phyloP scores from a whole-genome alignment of 1,140 invertebrate genomes.

The Drosophila grimshawi region DNA sequence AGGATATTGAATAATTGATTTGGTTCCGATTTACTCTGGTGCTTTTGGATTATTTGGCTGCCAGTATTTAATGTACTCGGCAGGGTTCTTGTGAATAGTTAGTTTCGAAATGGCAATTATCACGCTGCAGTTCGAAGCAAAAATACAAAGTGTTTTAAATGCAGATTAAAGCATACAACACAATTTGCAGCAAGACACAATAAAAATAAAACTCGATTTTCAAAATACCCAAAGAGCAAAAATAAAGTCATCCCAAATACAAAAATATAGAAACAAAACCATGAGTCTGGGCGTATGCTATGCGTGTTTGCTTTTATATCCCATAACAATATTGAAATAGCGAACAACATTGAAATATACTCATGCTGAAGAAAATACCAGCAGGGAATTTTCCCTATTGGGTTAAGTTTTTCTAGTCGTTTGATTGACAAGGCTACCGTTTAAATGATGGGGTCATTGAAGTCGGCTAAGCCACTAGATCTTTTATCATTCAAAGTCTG shows the following conservation, averaged over 20 bases:
- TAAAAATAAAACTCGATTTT: neutral
- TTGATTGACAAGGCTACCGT: too few species aligned
- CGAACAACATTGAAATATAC: constrained; percentile 7
- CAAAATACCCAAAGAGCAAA: constrained; percentile 8
- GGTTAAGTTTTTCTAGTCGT: too few species aligned
- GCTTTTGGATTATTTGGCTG: constrained; percentile 61
- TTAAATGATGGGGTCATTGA: too few species aligned
- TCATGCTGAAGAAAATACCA: too few species aligned
- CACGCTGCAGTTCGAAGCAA: constrained; percentile 22
- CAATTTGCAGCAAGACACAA: neutral
- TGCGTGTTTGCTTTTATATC: neutral
- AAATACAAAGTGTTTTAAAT: constrained; percentile 29
- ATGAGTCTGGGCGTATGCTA: neutral
- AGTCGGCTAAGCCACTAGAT: too few species aligned
- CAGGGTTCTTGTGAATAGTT: constrained; percentile 15
- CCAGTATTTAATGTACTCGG: constrained; percentile 56
- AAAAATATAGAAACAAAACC: constrained; percentile 15
- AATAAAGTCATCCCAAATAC: constrained; percentile 17
- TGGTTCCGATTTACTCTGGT: constrained; percentile 23
- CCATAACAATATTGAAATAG: constrained; percentile 12
- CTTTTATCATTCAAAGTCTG: too few species aligned
- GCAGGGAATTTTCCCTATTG: too few species aligned
- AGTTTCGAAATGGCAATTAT: constrained; percentile 37
- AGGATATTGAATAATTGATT: constrained; percentile 44
- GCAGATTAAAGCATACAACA: constrained; percentile 34